Evolutionary conservation across 2,113 vertebrate genomes (phyloP).

Genomic region (Condylura cristata): DNA sequence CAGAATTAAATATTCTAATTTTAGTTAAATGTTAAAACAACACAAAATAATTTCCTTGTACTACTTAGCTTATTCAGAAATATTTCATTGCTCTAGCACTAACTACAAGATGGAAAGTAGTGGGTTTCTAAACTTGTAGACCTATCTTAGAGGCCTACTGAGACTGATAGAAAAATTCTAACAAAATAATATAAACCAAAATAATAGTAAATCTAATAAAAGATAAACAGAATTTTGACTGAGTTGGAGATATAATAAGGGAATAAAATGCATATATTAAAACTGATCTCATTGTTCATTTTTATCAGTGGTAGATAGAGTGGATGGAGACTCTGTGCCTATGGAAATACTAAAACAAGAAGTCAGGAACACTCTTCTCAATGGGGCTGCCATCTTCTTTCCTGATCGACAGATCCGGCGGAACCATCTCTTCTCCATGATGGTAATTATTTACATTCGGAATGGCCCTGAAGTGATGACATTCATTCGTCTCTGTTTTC

Average conservation of each 20-base stretch:
- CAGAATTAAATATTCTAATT: no score
- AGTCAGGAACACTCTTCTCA: constrained; percentile 93
- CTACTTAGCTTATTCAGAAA: not conserved
- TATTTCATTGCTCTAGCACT: constrained; percentile 2
- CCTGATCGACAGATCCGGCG: constrained; percentile 92
- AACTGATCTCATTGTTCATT: constrained; percentile 59
- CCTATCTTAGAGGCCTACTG: no score
- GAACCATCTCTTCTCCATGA: constrained; percentile 95
- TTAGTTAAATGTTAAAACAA: constrained; percentile 35
- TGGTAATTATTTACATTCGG: constrained; percentile 86
- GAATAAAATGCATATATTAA: not conserved
- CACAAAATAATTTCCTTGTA: not conserved
- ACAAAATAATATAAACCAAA: no score
- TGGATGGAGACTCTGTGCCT: constrained; percentile 84
- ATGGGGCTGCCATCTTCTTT: constrained; percentile 97
- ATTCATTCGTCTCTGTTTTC: constrained; percentile 39
- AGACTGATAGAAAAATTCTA: no score
- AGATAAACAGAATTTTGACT: no score
- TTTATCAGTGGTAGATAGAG: constrained; percentile 91
- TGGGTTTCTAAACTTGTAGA: not conserved
- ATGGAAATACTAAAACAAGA: constrained; percentile 91
- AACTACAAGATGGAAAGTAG: not conserved
- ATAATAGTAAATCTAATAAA: no score
- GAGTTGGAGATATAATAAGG: no score
- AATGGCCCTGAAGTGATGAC: not conserved